Percentiles rank a stretch among this genome's conserved stretches.
Evolutionary conservation across 2,797 vertebrate genomes (phyloP).

Genomic region (Uromys caudimaculatus): DNA sequence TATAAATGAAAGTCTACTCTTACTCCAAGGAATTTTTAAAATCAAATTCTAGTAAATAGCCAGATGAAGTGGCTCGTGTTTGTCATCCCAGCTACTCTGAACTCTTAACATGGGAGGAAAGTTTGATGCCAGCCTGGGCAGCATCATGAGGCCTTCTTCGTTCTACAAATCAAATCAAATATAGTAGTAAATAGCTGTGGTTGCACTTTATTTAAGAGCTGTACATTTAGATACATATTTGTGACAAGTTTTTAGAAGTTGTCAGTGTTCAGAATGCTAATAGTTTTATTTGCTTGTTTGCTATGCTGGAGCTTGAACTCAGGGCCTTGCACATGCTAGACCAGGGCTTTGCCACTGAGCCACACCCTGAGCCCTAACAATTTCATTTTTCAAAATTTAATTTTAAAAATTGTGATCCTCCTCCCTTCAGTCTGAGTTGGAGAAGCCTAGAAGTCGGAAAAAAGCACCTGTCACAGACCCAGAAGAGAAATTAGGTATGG

Average conservation of each 20-base stretch:
- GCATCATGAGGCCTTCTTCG: neutral
- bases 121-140: neutral
- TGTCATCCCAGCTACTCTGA: neutral
- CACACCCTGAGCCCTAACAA: neutral
- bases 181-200: neutral
- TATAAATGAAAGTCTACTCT: neutral
- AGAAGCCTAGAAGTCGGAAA: conserved; percentile 95
- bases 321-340: neutral
- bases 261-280: conserved; percentile 49
- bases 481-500: conserved; percentile 91
- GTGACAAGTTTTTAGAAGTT: neutral
- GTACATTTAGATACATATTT: neutral
- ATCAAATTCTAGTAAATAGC: conserved; percentile 27
- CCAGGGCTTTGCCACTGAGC: neutral
- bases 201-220: neutral
- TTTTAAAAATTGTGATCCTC: conserved; percentile 44
- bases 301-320: neutral
- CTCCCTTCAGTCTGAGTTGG: conserved; percentile 89
- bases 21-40: conserved; percentile 32
- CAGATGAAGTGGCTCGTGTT: neutral
- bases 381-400: conserved; percentile 47
- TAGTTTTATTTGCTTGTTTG: neutral
- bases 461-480: conserved; percentile 89
- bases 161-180: neutral
- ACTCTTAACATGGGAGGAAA: neutral